Percentiles rank a stretch among this genome's conserved stretches.
phyloP scores from a whole-genome alignment of 2,113 vertebrate species.

The Bettongia penicillata region DNA sequence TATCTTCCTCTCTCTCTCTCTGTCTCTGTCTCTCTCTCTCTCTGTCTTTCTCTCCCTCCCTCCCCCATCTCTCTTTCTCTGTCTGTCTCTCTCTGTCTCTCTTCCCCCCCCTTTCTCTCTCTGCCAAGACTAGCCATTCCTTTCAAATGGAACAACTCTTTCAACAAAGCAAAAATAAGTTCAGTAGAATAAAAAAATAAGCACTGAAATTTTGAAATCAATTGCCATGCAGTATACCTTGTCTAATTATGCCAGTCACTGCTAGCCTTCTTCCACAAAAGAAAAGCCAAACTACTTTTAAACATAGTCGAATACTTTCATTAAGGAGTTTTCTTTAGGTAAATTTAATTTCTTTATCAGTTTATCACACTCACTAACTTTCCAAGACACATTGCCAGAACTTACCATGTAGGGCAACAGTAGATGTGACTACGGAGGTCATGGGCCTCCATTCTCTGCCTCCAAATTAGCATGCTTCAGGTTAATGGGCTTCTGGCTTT shows the following conservation, averaged over 20 bases:
- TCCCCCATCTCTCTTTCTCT: too few relatives aligned
- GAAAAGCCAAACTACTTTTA: constrained; percentile 35
- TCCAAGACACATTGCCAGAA: not conserved
- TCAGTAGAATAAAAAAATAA: constrained; percentile 64
- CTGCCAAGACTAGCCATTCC: not conserved
- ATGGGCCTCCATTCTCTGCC: not conserved
- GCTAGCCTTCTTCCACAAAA: not conserved
- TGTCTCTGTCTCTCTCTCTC: too few relatives aligned
- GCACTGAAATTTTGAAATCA: constrained; percentile 48
- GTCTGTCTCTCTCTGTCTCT: too few relatives aligned
- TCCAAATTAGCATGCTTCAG: not conserved
- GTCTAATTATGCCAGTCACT: constrained; percentile 16
- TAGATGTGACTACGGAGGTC: not conserved
- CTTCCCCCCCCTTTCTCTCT: too few relatives aligned
- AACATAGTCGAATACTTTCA: constrained; percentile 11
- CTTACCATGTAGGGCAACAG: not conserved
- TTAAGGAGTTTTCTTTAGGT: constrained; percentile 56
- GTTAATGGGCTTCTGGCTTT: constrained; percentile 5
- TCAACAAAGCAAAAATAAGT: constrained; percentile 66
- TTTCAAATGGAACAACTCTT: constrained; percentile 34
- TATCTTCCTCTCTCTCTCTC: too few relatives aligned
- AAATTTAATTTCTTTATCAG: constrained; percentile 20
- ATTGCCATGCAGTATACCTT: constrained; percentile 65
- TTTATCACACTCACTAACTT: not conserved
- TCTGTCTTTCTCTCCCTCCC: too few relatives aligned